Evolutionary conservation across 2,797 vertebrate genomes (phyloP).

Genomic region (Bryconaethiops microstoma): DNA sequence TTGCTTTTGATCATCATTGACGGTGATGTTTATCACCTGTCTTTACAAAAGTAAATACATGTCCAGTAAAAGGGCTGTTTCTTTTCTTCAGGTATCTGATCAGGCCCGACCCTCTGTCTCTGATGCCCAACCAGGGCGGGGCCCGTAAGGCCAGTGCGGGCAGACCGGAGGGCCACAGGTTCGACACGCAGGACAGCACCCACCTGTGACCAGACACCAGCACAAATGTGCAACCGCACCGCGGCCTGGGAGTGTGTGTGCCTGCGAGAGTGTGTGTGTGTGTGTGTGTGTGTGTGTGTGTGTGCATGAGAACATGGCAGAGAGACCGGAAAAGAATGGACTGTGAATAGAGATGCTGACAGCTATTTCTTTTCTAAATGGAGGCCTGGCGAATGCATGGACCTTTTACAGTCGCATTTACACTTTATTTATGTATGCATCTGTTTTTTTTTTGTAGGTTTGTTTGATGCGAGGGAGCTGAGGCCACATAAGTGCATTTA

Average conservation of each 20-base stretch:
- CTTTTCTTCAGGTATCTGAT: constrained; percentile 65
- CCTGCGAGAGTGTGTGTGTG: constrained; percentile 6
- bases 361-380: constrained; percentile 41
- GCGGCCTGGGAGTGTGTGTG: neutral
- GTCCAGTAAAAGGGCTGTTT: neutral
- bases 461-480: constrained; percentile 61
- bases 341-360: constrained; percentile 36
- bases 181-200: constrained; percentile 81
- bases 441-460: constrained; percentile 52
- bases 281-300: neutral
- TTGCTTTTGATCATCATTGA: too few relatives aligned
- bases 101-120: constrained; percentile 82
- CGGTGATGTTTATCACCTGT: too few relatives aligned
- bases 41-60: too few relatives aligned
- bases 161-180: constrained; percentile 75
- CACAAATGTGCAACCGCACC: constrained; percentile 27
- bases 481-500: constrained; percentile 81
- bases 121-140: constrained; percentile 77
- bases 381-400: constrained; percentile 65
- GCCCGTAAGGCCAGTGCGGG: constrained; percentile 75
- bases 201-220: constrained; percentile 74
- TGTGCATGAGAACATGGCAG: neutral
- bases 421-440: constrained; percentile 69
- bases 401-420: constrained; percentile 67
- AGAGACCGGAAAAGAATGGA: constrained; percentile 33